These are phyloP conservation scores for Heliconius congener DNA, from an alignment of 1,140 invertebrate genomes.

Conservation along the genomic window DNA sequence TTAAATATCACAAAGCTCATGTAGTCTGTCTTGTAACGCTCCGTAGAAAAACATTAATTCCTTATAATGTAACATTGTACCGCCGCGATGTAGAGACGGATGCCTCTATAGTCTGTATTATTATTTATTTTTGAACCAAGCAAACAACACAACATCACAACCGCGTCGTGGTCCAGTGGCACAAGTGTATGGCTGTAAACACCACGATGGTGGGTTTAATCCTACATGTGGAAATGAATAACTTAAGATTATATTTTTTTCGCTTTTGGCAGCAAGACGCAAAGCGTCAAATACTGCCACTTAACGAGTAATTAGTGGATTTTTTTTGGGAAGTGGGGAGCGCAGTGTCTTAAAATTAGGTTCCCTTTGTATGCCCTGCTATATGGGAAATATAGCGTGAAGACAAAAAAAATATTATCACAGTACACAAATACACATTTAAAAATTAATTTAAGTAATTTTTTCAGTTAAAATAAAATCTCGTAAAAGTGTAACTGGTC, in stretches of 20 bases:
- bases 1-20: not conserved
- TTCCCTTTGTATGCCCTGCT: no score
- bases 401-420: not conserved
- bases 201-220: no score
- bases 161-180: no score
- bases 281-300: no score
- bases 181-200: no score
- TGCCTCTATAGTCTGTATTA: not conserved
- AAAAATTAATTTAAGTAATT: not conserved
- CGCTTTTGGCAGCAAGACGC: no score
- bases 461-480: not conserved
- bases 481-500: not conserved
- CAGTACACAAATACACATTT: not conserved
- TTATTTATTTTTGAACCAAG: not conserved
- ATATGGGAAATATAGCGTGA: no score
- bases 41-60: not conserved
- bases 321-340: no score
- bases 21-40: not conserved
- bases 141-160: not conserved
- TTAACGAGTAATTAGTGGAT: no score
- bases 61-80: not conserved
- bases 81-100: not conserved
- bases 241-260: no score
- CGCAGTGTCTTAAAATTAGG: no score
- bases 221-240: no score